Evolutionary conservation across 1,140 invertebrate species (phyloP), one percentile per base, ranked within the genome.

Genomic region (Drosophila bocki): DNA sequence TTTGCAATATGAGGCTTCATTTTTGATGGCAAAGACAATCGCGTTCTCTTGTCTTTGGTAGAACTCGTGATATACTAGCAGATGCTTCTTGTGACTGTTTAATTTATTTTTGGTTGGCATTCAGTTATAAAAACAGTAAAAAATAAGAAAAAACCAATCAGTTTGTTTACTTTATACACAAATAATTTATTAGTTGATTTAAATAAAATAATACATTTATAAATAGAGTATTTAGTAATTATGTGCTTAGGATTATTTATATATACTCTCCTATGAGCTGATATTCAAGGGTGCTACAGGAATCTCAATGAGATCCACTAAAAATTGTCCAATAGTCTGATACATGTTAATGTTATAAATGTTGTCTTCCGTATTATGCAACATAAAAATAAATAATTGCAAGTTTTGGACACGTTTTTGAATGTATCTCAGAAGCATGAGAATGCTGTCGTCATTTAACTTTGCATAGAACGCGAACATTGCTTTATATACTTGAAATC

Each of bases 181-280:
- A 75, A 58, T 75, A 77, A 78, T 77, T 70, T 77, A 57, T 51
- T 62, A 77, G n/a, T 45, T 19, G 37, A 59, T 51, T 44, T 53
- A 53, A 54, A 59, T 58, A 50, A 42, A 11, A 51, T 6, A 53
- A 53, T 57, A 51, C 47, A 33, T 3, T 42, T 26, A 51, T 72
- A 42, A 45, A 44, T 59, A 56, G 26, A 47, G 33, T 70, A 70
- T 70, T 35, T 54, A 48, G 42, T 19, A 11, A 44, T 44, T 19
- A n/a, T 71, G 32, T 11, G 37, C 44, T 35, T 71, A 72, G 29
- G 19, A 48, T 37, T 59, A 32, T 59, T 33, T 59, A 67, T 19
- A 42, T 9, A 19, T 59, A 37, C 12, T 44, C 37, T 45, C 3
- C 7, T 70, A 37, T 68, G 17, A 4, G 33, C 48, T 70, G 29